phyloP scores from a whole-genome alignment of 2,113 vertebrate species.

The Cyphomyrus discorhynchus region DNA sequence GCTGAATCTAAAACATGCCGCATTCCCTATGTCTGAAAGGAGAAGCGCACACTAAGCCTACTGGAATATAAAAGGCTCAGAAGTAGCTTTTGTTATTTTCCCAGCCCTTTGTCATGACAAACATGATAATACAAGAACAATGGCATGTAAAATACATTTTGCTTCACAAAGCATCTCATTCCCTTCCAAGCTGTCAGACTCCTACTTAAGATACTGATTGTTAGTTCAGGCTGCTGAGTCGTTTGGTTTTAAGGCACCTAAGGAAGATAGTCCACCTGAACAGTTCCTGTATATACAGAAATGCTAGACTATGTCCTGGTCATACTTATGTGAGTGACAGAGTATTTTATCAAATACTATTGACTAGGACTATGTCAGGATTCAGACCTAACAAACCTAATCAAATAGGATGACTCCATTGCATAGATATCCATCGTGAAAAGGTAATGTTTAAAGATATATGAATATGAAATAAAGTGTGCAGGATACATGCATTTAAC shows the following conservation, averaged over 20 bases:
- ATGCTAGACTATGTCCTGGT: conserved; percentile 27
- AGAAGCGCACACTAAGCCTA: background rate
- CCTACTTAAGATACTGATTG: conserved; percentile 40
- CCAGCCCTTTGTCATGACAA: conserved; percentile 24
- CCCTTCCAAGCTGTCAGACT: conserved; percentile 33
- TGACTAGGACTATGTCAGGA: background rate
- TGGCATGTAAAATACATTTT: conserved; percentile 21
- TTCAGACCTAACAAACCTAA: conserved; percentile 9
- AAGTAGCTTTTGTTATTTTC: conserved; percentile 19
- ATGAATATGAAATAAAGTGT: conserved; percentile 2
- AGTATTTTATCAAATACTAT: background rate
- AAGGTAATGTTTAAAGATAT: background rate
- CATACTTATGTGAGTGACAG: conserved; percentile 8
- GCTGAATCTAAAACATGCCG: background rate
- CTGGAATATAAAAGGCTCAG: conserved; percentile 22
- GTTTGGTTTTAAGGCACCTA: conserved; percentile 64
- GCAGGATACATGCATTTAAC: background rate
- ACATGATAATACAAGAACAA: conserved; percentile 6
- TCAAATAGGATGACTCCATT: conserved; percentile 3
- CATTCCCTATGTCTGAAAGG: background rate
- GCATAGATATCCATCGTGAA: conserved; percentile 20
- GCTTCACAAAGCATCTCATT: conserved; percentile 43
- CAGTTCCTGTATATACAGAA: conserved; percentile 49
- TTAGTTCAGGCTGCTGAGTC: conserved; percentile 26
- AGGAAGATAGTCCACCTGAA: conserved; percentile 51